Base-by-base conservation (phyloP, 2,888 invertebrate species). In the Apodemia duryi region DNA sequence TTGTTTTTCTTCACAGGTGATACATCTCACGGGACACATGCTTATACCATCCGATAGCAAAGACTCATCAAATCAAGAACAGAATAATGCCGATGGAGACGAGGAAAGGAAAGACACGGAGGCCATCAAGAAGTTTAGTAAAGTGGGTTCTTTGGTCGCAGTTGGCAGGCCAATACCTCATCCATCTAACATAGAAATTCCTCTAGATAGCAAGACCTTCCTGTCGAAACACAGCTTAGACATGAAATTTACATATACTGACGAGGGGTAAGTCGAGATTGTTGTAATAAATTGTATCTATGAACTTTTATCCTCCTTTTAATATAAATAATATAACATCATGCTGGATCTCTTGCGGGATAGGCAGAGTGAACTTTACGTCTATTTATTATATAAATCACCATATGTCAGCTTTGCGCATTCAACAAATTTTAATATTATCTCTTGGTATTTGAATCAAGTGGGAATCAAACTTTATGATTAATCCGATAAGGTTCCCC, bases 191-290 rank as follows among this genome's bases (percentile, higher is more conserved):
- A 98, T 98, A 73, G 98, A 98, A 84, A 95, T 96, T 73, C 98
- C 97, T 0, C 86, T 98, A 72, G 98, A 97, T 72, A 95, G 95
- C 74, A 95, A 96, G 79, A 98, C 98, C 0, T 98, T 98, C 89
- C 91, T 98, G 67, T 97, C 97, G 28, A 96, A 97, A 81, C 98
- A 98, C 84, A 95, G 94, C 75, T 93, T 98, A 80, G 97, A 98
- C 81, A 98, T 98, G 98, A 98, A 97, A 81, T 98, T 98, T 80
- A 97, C 97, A 32, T 97, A 97, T 81, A 97, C 96, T 68, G 98
- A 98, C 87, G 98, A 98, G 73, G 96, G 96, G 98, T 98, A 84
- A 94, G 95, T 93, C 6, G 7, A 51, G n/a, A 46, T 46, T 46
- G 10, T 11, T 43, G 2, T 43, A 43, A 43, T 43, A 43, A 43